Conservation (phyloP, 2,888 invertebrate genomes). For the Euzophera pinguis region DNA sequence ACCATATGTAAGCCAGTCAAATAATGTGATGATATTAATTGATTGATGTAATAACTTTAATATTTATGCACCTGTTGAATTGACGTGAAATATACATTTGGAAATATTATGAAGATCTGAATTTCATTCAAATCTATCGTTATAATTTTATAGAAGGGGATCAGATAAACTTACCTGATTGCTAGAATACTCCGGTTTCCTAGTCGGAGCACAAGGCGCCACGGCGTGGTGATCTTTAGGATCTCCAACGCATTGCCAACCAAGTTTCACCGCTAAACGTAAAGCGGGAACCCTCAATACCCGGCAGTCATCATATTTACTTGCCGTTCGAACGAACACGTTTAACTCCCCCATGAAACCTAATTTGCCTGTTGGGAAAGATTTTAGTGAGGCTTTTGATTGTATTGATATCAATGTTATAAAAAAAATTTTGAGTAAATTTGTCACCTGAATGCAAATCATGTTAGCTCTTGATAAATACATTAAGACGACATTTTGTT, state of each 20-base stretch:
- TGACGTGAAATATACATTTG: too few species aligned
- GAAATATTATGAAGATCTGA: too few species aligned
- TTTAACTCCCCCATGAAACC: constrained; percentile 95
- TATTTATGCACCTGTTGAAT: too few species aligned
- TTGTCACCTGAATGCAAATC: background rate
- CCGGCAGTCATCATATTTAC: constrained; percentile 98
- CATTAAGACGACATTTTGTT: background rate
- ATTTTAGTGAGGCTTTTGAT: background rate
- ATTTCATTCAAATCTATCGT: too few species aligned
- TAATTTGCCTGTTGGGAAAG: constrained; percentile 82
- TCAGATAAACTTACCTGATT: constrained; percentile 89
- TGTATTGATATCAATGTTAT: background rate
- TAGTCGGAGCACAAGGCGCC: constrained; percentile 96
- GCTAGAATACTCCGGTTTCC: constrained; percentile 97
- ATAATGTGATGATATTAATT: too few species aligned
- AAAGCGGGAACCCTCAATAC: constrained; percentile 94
- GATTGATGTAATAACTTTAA: too few species aligned
- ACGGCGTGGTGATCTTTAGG: constrained; percentile 97
- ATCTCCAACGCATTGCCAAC: constrained; percentile 96
- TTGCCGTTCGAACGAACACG: constrained; percentile 97
- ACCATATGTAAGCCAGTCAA: too few species aligned
- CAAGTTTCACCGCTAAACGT: constrained; percentile 89
- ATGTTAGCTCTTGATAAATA: too few species aligned
- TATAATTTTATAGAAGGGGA: too few species aligned
- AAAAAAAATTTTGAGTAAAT: background rate